Conservation (phyloP, 2,113 vertebrate genomes). For the Scomber japonicus region DNA sequence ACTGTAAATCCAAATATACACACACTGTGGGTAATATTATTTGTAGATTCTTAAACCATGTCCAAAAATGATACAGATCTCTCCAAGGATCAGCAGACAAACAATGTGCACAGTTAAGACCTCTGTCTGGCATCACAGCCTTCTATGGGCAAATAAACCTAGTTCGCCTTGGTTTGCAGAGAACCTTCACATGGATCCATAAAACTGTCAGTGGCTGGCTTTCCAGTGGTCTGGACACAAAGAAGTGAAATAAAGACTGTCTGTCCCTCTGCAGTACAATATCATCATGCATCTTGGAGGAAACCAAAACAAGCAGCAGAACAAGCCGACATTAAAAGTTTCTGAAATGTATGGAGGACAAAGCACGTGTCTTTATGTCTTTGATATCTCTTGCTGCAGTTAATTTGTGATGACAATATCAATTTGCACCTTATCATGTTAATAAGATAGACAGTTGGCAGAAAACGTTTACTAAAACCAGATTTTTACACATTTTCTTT, state of each 20-base stretch:
- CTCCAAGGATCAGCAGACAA: slow-evolving; percentile 47
- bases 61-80: slow-evolving; percentile 18
- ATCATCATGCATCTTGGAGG: slow-evolving; percentile 47
- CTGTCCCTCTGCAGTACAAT: slow-evolving; percentile 26
- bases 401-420: slow-evolving; percentile 59
- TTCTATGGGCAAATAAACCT: slow-evolving; percentile 54
- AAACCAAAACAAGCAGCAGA: slow-evolving; percentile 25
- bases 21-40: not conserved
- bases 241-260: slow-evolving; percentile 57
- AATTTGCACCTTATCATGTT: slow-evolving; percentile 62
- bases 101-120: slow-evolving; percentile 54
- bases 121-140: slow-evolving; percentile 47
- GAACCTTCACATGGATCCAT: slow-evolving; percentile 55
- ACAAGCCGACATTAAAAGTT: slow-evolving; percentile 5
- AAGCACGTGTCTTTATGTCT: slow-evolving; percentile 23
- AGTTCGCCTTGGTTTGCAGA: slow-evolving; percentile 47
- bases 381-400: slow-evolving; percentile 40
- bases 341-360: slow-evolving; percentile 44
- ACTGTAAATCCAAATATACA: not conserved
- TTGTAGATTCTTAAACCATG: slow-evolving; percentile 5
- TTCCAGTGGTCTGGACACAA: slow-evolving; percentile 40
- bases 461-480: not conserved
- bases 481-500: not conserved
- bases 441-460: slow-evolving; percentile 55
- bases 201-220: slow-evolving; percentile 55